Evolutionary conservation across 2,113 vertebrate genomes (phyloP).

Genomic region (Actinemys pallida): DNA sequence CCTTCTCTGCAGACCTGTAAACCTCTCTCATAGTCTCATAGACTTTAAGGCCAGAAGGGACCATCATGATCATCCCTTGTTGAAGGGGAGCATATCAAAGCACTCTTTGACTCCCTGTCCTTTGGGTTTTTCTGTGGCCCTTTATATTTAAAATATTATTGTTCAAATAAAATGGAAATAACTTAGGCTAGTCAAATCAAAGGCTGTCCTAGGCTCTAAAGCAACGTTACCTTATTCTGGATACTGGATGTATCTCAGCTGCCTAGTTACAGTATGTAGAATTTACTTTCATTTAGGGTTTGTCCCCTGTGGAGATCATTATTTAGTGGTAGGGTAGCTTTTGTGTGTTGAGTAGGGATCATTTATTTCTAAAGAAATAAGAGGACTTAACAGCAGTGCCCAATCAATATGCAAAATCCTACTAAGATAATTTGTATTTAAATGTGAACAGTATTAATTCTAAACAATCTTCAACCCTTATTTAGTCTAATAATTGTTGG

Average conservation of each 20-base stretch:
- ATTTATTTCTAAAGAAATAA: constrained; percentile 77
- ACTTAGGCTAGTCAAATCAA: not conserved
- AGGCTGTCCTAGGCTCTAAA: constrained; percentile 25
- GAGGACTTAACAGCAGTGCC: constrained; percentile 54
- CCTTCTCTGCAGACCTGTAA: not conserved
- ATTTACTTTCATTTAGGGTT: constrained; percentile 56
- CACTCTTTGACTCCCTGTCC: not conserved
- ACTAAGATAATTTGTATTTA: constrained; percentile 66
- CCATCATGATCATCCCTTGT: not conserved
- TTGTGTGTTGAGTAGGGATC: constrained; percentile 70
- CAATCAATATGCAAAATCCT: constrained; percentile 60
- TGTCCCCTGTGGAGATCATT: constrained; percentile 60
- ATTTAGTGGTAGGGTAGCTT: constrained; percentile 73
- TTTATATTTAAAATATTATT: not conserved
- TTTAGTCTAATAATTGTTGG: constrained; percentile 51
- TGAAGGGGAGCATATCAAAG: not conserved
- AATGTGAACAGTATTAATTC: constrained; percentile 53
- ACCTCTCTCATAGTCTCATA: too few relatives aligned
- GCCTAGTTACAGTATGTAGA: constrained; percentile 17
- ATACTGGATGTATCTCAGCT: constrained; percentile 13
- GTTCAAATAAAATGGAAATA: not conserved
- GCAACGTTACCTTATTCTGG: constrained; percentile 22
- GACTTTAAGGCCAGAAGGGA: not conserved
- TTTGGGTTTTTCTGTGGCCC: not conserved
- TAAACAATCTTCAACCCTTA: constrained; percentile 46